These are phyloP conservation scores for Cyanocitta stelleri DNA, from an alignment of 2,113 vertebrate species.

Conservation along the genomic window DNA sequence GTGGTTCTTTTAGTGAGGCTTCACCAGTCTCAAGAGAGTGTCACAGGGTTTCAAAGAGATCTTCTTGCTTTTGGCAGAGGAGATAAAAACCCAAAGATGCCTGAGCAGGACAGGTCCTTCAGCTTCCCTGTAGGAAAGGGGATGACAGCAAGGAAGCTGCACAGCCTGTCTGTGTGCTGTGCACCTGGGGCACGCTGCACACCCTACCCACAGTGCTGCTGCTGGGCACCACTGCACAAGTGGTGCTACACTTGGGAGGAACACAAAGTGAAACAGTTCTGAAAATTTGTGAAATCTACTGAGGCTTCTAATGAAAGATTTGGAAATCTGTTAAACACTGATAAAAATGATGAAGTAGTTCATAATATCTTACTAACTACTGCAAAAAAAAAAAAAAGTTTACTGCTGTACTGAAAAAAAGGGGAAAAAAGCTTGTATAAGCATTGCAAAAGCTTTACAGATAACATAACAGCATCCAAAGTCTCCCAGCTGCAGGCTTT, in stretches of 20 bases:
- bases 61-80: not conserved
- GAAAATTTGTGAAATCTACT: not conserved
- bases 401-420: not conserved
- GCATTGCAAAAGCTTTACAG: not conserved
- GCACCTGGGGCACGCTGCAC: not conserved
- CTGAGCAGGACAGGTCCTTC: not conserved
- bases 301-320: not conserved
- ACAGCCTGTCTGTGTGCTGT: fast-evolving
- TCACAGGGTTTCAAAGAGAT: not conserved
- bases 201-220: fast-evolving
- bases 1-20: not conserved
- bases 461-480: not conserved
- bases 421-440: not conserved
- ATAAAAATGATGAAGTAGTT: not conserved
- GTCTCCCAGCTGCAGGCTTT: not conserved
- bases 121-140: not conserved
- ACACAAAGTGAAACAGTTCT: not conserved
- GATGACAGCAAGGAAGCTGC: not conserved
- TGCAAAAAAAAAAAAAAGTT: not conserved
- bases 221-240: not conserved
- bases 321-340: not conserved
- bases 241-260: not conserved
- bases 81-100: not conserved
- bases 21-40: not conserved
- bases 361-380: not conserved